phyloP scores from a whole-genome alignment of 2,797 vertebrate species.

The Rhinogobio ventralis region DNA sequence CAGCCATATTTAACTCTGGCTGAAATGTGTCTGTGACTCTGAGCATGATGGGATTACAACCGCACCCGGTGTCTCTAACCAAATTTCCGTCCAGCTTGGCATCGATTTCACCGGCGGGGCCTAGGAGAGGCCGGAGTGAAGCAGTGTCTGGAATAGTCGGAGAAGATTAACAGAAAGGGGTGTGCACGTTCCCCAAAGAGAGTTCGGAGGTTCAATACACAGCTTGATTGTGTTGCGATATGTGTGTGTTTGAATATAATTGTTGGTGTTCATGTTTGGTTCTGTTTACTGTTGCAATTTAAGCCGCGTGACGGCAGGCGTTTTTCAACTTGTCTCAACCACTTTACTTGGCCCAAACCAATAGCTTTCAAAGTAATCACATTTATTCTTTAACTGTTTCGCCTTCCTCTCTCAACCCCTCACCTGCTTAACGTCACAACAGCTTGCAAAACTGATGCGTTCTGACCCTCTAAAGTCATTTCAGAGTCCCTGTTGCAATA shows the following conservation, averaged over 20 bases:
- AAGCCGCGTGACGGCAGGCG: constrained; percentile 7
- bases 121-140: constrained; percentile 27
- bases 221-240: constrained; percentile 11
- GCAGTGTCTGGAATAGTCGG: constrained; percentile 15
- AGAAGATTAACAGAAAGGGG: constrained; percentile 25
- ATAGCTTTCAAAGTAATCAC: constrained; percentile 49
- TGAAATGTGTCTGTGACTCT: constrained; percentile 64
- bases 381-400: constrained; percentile 23
- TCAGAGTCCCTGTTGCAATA: constrained; percentile 25
- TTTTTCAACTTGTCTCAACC: constrained; percentile 34
- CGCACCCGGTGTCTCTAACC: constrained; percentile 67
- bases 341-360: constrained; percentile 43
- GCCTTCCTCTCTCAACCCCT: constrained; percentile 30
- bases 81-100: constrained; percentile 66
- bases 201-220: background rate
- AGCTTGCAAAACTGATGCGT: constrained; percentile 31
- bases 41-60: constrained; percentile 69
- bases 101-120: constrained; percentile 66
- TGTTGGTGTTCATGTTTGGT: background rate
- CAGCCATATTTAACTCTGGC: constrained; percentile 56
- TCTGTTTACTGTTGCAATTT: constrained; percentile 43
- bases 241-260: background rate
- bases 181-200: background rate
- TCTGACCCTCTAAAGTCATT: constrained; percentile 24
- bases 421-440: constrained; percentile 47